Conservation (phyloP, 2,797 vertebrate genomes). For the Echiichthys vipera region DNA sequence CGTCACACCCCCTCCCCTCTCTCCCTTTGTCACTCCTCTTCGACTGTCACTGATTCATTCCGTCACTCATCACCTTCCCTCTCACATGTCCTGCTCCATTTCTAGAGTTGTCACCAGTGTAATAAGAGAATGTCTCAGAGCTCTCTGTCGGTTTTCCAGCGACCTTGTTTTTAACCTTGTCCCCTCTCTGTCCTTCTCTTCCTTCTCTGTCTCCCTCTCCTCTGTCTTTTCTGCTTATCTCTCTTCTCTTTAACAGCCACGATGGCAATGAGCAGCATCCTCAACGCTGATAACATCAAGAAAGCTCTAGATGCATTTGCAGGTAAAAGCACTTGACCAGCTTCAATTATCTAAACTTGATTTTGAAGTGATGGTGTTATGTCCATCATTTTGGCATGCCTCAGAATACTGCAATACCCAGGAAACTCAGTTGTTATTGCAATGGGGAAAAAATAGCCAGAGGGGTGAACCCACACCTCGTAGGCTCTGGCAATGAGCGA, state of each 20-base stretch:
- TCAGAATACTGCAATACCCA: too few species aligned
- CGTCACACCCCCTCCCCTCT: background rate
- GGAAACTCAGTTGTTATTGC: too few species aligned
- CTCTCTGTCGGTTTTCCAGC: slow-evolving; percentile 42
- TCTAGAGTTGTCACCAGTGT: slow-evolving; percentile 60
- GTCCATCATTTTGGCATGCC: too few species aligned
- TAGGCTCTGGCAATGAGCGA: too few species aligned
- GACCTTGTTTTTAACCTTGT: slow-evolving; percentile 66
- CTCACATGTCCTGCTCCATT: slow-evolving; percentile 68
- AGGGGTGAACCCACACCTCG: too few species aligned
- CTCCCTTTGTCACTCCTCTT: slow-evolving; percentile 30
- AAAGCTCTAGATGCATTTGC: slow-evolving; percentile 92
- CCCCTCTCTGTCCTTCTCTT: slow-evolving; percentile 29
- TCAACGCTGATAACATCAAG: slow-evolving; percentile 93
- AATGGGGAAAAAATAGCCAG: too few species aligned
- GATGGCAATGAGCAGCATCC: slow-evolving; percentile 96
- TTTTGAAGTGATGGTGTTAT: too few species aligned
- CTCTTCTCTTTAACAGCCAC: slow-evolving; percentile 61
- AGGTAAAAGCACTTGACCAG: slow-evolving; percentile 81
- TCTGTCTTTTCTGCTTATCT: background rate
- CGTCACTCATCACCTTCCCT: slow-evolving; percentile 48
- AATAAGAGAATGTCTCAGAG: slow-evolving; percentile 57
- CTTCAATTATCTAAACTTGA: too few species aligned
- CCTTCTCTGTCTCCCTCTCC: slow-evolving; percentile 13
- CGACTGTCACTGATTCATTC: slow-evolving; percentile 43